phyloP scores from a whole-genome alignment of 1,140 invertebrate genomes.

The Zaprionus camerounensis region DNA sequence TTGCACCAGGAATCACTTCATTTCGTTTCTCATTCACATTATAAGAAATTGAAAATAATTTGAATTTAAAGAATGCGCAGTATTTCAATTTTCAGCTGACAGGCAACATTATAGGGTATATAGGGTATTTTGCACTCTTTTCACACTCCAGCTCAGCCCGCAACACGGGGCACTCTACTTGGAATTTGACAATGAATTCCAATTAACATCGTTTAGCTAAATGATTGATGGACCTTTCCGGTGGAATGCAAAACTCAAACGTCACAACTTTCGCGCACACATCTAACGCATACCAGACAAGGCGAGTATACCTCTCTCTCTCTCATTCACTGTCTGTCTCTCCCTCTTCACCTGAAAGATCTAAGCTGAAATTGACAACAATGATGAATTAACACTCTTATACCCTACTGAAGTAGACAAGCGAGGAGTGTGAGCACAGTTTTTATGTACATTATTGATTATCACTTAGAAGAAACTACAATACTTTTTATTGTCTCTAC shows the following conservation, averaged over 20 bases:
- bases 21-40: too few species aligned
- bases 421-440: too few species aligned
- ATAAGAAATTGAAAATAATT: too few species aligned
- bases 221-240: slow-evolving; percentile 42
- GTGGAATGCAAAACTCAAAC: slow-evolving; percentile 34
- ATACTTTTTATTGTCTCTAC: too few species aligned
- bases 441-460: too few species aligned
- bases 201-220: slow-evolving; percentile 42
- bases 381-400: slow-evolving; percentile 13
- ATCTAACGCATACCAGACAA: not conserved
- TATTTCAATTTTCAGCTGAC: too few species aligned
- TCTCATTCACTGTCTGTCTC: too few species aligned
- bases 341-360: not conserved
- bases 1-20: too few species aligned
- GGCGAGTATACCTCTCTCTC: too few species aligned
- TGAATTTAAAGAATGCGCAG: too few species aligned
- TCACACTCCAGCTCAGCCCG: not conserved
- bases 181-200: slow-evolving; percentile 42
- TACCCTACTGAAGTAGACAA: too few species aligned
- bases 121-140: not conserved
- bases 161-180: not conserved
- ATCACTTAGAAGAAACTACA: too few species aligned
- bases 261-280: not conserved
- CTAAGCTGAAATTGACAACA: slow-evolving; percentile 6
- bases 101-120: not conserved